phyloP scores from a whole-genome alignment of 2,888 invertebrate genomes.

The Teleiodes luculella region DNA sequence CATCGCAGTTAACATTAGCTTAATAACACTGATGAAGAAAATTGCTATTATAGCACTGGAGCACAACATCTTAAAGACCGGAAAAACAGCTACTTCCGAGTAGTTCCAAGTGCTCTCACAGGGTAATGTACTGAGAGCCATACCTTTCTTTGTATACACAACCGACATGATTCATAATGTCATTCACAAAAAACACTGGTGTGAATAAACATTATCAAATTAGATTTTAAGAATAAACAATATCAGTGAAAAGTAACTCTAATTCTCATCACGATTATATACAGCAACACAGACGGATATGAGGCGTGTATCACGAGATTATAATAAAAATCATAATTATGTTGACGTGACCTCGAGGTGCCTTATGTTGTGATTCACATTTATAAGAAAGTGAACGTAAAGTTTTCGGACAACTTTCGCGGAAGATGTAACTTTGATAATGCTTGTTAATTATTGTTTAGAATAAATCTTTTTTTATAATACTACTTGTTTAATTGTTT shows the following conservation, averaged over 20 bases:
- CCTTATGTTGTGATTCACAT: slow-evolving; percentile 4
- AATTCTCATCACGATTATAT: background rate
- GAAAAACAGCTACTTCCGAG: background rate
- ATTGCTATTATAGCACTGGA: background rate
- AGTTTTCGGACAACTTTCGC: slow-evolving; percentile 5
- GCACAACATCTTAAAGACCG: background rate
- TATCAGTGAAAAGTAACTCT: slow-evolving; percentile 1
- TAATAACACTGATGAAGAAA: background rate
- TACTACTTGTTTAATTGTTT: background rate
- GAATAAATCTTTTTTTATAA: background rate
- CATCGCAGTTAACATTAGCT: background rate
- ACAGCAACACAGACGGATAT: background rate
- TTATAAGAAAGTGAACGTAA: background rate
- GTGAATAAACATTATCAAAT: background rate
- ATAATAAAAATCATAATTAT: slow-evolving; percentile 5
- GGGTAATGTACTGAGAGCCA: background rate
- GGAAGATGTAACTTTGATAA: slow-evolving; percentile 3
- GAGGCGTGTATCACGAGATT: slow-evolving; percentile 7
- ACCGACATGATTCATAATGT: background rate
- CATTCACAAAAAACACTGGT: background rate
- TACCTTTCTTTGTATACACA: background rate
- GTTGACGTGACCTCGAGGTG: slow-evolving; percentile 7
- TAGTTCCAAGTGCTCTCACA: background rate
- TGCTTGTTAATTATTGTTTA: background rate
- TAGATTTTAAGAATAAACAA: background rate